A percentile compares a stretch with the other conserved stretches of the same genome.
Evolutionary conservation across 1,140 invertebrate species (phyloP).

Genomic region (Neoseiulus cucumeris): DNA sequence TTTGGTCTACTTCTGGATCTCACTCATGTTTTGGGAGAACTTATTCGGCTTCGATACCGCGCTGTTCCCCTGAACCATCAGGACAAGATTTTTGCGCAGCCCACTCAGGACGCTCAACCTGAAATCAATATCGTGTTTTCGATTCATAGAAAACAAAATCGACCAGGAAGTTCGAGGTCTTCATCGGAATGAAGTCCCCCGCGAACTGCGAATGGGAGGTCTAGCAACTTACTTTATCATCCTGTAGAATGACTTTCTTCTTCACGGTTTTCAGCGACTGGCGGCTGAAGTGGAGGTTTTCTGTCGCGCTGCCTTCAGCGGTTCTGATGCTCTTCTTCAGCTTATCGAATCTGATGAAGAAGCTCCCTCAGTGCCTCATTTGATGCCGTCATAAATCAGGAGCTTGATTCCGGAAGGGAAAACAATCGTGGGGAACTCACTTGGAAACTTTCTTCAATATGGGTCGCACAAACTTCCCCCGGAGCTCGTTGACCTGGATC

Average conservation of each 20-base stretch:
- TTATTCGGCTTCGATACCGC: no score
- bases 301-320: not conserved
- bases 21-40: no score
- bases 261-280: slow-evolving; percentile 2
- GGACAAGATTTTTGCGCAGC: not conserved
- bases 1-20: no score
- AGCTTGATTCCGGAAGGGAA: no score
- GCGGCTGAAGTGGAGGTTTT: not conserved
- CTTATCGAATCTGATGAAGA: not conserved
- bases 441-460: slow-evolving; percentile 35
- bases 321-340: not conserved
- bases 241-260: not conserved
- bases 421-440: slow-evolving; percentile 28
- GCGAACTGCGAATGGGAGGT: not conserved
- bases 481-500: slow-evolving; percentile 97
- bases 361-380: no score
- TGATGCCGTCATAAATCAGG: no score
- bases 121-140: not conserved
- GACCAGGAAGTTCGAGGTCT: not conserved
- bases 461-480: slow-evolving; percentile 75
- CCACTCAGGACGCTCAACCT: not conserved
- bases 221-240: not conserved
- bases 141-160: not conserved
- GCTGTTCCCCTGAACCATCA: not conserved
- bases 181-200: not conserved